These are phyloP conservation scores for Limnodromus scolopaceus DNA, from an alignment of 2,797 vertebrate species.

Conservation along the genomic window DNA sequence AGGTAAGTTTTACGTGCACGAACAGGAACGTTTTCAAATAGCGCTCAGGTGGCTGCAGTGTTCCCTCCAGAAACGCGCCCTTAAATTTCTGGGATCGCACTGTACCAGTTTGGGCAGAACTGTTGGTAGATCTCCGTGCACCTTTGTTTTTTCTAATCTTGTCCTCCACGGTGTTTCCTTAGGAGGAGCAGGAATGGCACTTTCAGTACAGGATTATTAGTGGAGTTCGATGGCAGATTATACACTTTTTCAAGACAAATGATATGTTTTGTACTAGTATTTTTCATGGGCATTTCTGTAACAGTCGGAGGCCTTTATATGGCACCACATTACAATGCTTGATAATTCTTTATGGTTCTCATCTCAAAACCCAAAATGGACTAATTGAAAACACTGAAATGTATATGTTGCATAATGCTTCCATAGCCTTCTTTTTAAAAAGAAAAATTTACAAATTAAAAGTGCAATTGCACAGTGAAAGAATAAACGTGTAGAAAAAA, in stretches of 20 bases:
- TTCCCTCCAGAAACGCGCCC: not conserved
- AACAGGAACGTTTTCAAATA: rapidly evolving
- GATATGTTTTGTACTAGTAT: not conserved
- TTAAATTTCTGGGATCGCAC: rapidly evolving
- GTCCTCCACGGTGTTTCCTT: not conserved
- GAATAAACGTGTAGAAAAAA: not conserved
- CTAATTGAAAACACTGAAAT: not conserved
- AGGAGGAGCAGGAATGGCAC: not conserved
- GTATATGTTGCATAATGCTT: not conserved
- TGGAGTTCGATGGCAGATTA: not conserved
- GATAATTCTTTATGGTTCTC: not conserved
- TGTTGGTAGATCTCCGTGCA: rapidly evolving
- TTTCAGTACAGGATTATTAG: not conserved
- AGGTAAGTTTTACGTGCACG: rapidly evolving
- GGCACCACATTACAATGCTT: not conserved
- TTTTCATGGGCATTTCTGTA: not conserved
- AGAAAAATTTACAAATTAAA: not conserved
- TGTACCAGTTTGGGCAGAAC: not conserved
- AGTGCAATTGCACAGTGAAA: not conserved
- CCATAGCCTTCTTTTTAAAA: not conserved
- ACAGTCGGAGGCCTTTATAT: not conserved
- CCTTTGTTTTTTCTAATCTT: not conserved
- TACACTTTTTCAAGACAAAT: not conserved
- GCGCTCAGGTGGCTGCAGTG: rapidly evolving
- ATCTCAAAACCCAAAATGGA: not conserved